Percentiles rank a stretch among this genome's conserved stretches.
These are phyloP conservation scores for Cyrtodaria siliqua DNA, from an alignment of 2,888 invertebrate species.

Conservation along the genomic window DNA sequence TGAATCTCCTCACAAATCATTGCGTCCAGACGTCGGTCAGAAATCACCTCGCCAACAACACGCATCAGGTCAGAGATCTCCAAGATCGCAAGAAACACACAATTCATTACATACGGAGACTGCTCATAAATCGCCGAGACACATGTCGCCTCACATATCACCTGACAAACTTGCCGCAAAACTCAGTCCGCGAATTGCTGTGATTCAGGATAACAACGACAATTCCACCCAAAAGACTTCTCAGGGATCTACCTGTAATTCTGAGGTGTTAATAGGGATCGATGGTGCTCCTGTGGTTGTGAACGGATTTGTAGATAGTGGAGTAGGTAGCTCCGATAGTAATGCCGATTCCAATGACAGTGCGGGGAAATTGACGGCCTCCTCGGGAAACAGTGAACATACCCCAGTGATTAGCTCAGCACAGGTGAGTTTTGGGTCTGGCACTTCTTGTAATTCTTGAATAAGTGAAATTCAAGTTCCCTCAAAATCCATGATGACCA, in stretches of 20 bases:
- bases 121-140: conserved; percentile 8
- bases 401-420: not conserved
- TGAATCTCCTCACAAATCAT: conserved; percentile 13
- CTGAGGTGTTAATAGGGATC: not conserved
- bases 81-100: conserved; percentile 21
- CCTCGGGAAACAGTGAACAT: not conserved
- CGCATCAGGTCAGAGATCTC: conserved; percentile 27
- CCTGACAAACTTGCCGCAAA: conserved; percentile 15
- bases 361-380: conserved; percentile 65
- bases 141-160: conserved; percentile 1
- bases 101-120: conserved; percentile 7
- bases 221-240: conserved; percentile 9
- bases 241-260: conserved; percentile 1
- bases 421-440: conserved; percentile 8
- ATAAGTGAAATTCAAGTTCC: too few species aligned
- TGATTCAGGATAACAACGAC: conserved; percentile 6
- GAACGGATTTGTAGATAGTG: conserved; percentile 74
- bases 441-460: too few species aligned
- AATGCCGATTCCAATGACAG: conserved; percentile 81
- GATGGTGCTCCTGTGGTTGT: conserved; percentile 15
- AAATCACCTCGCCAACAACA: conserved; percentile 24
- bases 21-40: conserved; percentile 14
- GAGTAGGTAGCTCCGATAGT: conserved; percentile 79
- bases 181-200: conserved; percentile 7
- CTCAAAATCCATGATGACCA: too few species aligned